Conservation (phyloP, 2,888 invertebrate genomes). For the Megastigmus dorsalis region DNA sequence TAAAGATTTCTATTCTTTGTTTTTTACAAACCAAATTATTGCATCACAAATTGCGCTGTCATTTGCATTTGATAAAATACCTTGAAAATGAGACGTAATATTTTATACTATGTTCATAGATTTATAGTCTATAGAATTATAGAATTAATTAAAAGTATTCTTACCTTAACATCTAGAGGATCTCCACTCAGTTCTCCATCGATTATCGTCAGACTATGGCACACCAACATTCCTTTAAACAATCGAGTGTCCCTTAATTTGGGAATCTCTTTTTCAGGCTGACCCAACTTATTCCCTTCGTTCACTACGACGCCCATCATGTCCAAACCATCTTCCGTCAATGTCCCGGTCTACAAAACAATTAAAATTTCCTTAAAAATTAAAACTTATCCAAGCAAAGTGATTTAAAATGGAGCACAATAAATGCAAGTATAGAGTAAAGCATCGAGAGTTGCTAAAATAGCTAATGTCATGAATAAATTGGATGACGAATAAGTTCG, state of each 20-base stretch:
- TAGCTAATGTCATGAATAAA: too few species aligned
- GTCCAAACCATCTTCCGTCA: constrained; percentile 92
- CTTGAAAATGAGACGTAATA: too few species aligned
- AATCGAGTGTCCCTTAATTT: constrained; percentile 76
- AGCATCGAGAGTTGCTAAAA: too few species aligned
- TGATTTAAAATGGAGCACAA: too few species aligned
- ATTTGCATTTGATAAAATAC: too few species aligned
- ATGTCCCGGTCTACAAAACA: constrained; percentile 84
- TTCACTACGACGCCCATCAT: constrained; percentile 86
- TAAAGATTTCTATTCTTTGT: too few species aligned
- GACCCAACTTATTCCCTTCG: constrained; percentile 76
- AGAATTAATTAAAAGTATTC: background rate
- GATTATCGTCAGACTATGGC: constrained; percentile 89
- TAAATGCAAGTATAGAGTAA: too few species aligned
- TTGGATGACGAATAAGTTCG: too few species aligned
- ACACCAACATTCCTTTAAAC: constrained; percentile 85
- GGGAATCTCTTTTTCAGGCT: constrained; percentile 76
- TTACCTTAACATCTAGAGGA: constrained; percentile 86
- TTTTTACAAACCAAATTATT: too few species aligned
- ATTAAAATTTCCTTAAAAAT: constrained; percentile 35
- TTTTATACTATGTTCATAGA: too few species aligned
- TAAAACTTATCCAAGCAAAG: constrained; percentile 3
- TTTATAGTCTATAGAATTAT: too few species aligned
- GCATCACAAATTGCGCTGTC: too few species aligned
- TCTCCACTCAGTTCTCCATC: constrained; percentile 88